Percentiles rank a stretch among this genome's conserved stretches.
These are phyloP conservation scores for Thera obeliscata DNA, from an alignment of 2,888 invertebrate species.

Conservation along the genomic window DNA sequence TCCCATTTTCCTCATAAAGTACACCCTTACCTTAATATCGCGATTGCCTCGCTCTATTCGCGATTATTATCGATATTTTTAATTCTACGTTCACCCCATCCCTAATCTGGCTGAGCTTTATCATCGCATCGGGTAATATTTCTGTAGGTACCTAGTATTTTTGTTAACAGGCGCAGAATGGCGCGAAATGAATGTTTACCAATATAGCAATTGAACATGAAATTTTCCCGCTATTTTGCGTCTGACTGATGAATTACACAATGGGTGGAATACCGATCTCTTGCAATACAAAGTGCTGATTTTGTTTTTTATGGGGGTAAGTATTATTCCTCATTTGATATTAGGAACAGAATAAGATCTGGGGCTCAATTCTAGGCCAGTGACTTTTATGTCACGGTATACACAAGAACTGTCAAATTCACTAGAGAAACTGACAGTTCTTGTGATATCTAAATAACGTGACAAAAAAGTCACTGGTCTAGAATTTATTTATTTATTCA, in stretches of 20 bases:
- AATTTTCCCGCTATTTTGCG: slow-evolving; percentile 64
- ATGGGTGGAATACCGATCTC: slow-evolving; percentile 34
- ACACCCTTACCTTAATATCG: slow-evolving; percentile 38
- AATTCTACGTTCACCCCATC: slow-evolving; percentile 49
- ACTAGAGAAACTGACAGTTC: too few species aligned
- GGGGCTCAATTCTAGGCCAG: too few species aligned
- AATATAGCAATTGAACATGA: slow-evolving; percentile 63
- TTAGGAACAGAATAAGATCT: not conserved
- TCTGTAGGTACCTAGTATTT: slow-evolving; percentile 62
- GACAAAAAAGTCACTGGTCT: too few species aligned
- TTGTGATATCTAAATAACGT: too few species aligned
- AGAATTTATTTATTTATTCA: too few species aligned
- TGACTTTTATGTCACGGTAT: too few species aligned
- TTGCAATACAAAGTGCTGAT: too few species aligned
- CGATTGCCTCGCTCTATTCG: slow-evolving; percentile 47
- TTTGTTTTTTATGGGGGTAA: too few species aligned
- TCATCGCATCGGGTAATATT: slow-evolving; percentile 63
- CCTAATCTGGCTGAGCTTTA: slow-evolving; percentile 57
- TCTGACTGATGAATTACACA: slow-evolving; percentile 33
- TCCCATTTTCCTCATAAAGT: slow-evolving; percentile 60
- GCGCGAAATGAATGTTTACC: slow-evolving; percentile 80
- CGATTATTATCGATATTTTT: slow-evolving; percentile 45
- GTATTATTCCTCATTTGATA: not conserved
- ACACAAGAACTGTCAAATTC: too few species aligned
- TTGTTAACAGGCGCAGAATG: slow-evolving; percentile 74